Base-by-base conservation (phyloP, 2,113 vertebrate species). In the Cygnus buccinator region DNA sequence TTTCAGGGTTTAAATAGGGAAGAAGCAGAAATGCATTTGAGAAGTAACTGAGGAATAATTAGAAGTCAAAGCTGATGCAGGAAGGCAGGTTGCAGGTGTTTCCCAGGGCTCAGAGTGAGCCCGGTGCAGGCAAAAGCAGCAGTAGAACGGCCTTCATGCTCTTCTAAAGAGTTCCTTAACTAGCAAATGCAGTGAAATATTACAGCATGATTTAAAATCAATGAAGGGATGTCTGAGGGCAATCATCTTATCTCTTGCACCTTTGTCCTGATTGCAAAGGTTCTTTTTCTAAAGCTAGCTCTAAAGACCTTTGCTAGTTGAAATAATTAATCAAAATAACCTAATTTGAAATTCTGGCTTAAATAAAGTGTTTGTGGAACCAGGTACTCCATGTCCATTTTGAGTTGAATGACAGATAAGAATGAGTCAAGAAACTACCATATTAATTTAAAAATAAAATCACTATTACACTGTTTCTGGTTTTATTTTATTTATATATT, bases 1-100 rank as follows among this genome's bases (percentile, higher is more conserved):
- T 92, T 95, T 88, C 79, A 70, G 85, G 37, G 28, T 44, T 89
- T 89, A 65, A 58, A 68, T 13, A 61, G 58, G 55, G 61, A 75
- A 81, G 74, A 65, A n/a, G 44, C 28, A 0, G 4, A 62, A 83
- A 68, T 66, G 35, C 71, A 87, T 41, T 71, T 54, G 74, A 95
- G 86, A 68, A 87, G 48, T 1, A 48, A 35, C 6, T 57, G 77
- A 48, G 75, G 75, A 18, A 90, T 35, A 75, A 37, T 79, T 58
- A 41, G 84, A 61, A 72, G 70, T 2, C 1, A 1, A 68, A 89
- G 78, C 19, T 58, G 29, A 59, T 15, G 2, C 43, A 75, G 84
- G 80, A 44, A 67, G 18, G 68, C 61, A n/a, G 59, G 41, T 23
- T 74, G 41, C 39, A 54, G 61, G 61, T 29, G 29, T 59, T 92